Evolutionary conservation across 2,888 invertebrate genomes (phyloP), one percentile per base, ranked within the genome.

Genomic region (Pantelozetes paolii): DNA sequence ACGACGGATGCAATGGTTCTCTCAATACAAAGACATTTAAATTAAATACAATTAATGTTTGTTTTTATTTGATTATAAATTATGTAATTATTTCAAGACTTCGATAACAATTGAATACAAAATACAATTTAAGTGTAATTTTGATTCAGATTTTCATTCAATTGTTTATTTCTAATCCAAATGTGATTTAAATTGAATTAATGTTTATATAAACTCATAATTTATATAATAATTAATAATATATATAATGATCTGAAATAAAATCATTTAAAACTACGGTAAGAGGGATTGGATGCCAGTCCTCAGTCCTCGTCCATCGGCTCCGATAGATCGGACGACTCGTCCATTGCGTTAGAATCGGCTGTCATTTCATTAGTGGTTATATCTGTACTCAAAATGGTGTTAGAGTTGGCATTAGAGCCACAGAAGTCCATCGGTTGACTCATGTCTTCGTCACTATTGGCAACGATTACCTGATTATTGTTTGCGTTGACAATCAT

Each of bases 1-100:
- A 81, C 72, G 83, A 85, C 77, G 85, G 84, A 9, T 86, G 86
- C 79, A 86, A 86, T 77, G 80, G 80, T 23, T 75, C 48, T 28
- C 2, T 3, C 8, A 50, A 50, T 20, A 50, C 6, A 13, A 20
- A 59, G 30, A 59, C 3, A 30, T 5, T 67, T 42, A 67, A 40
- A 67, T 26, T 42, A 8, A 20, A 20, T n/a, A 40, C 42, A 64
- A 36, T 36, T 64, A 64, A 20, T 64, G 64, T n/a, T n/a, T n/a
- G 9, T 9, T 23, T 67, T 67, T 67, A 23, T 40, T 67, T 67
- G 26, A 23, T 67, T 42, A 40, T 42, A 67, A 36, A 8, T 8
- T 20, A 42, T 42, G 30, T 26, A 2, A 67, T 67, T 20, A 67
- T 67, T 40, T 42, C 42, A 32, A 62, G 32, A 20, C 13, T 67